Conservation (phyloP, 2,113 vertebrate species). For the Grus americana region DNA sequence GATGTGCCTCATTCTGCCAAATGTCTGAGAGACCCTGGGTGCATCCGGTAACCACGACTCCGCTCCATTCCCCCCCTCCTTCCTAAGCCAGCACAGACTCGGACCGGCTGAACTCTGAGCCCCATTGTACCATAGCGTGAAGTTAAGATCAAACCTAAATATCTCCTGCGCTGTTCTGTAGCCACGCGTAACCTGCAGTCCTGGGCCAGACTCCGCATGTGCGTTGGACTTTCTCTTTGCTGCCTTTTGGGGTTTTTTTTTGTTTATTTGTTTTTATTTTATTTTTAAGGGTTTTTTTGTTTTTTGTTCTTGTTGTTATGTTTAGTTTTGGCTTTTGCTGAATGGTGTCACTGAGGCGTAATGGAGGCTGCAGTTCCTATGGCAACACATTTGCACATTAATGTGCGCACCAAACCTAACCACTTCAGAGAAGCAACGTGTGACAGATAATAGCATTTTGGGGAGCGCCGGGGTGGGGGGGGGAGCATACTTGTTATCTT, state of each 20-base stretch:
- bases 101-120: constrained; percentile 68
- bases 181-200: constrained; percentile 77
- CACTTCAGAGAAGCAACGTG: constrained; percentile 55
- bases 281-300: background rate
- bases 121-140: constrained; percentile 67
- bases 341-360: constrained; percentile 79
- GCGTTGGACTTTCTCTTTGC: constrained; percentile 79
- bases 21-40: constrained; percentile 62
- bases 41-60: constrained; percentile 62
- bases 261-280: constrained; percentile 41
- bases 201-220: constrained; percentile 84
- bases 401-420: constrained; percentile 50
- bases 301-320: background rate
- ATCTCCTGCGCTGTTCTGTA: constrained; percentile 69
- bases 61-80: constrained; percentile 69
- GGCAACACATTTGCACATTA: constrained; percentile 71
- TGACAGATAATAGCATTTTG: constrained; percentile 40
- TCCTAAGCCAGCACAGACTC: constrained; percentile 83
- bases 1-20: constrained; percentile 71
- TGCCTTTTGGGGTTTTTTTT: constrained; percentile 74
- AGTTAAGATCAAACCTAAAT: constrained; percentile 47
- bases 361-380: constrained; percentile 68
- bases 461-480: background rate
- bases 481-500: constrained; percentile 31
- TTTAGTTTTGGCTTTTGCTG: constrained; percentile 73